Percentiles rank a stretch among this genome's conserved stretches.
Evolutionary conservation across 2,113 vertebrate genomes (phyloP).

Genomic region (Pachycephala philippinensis): DNA sequence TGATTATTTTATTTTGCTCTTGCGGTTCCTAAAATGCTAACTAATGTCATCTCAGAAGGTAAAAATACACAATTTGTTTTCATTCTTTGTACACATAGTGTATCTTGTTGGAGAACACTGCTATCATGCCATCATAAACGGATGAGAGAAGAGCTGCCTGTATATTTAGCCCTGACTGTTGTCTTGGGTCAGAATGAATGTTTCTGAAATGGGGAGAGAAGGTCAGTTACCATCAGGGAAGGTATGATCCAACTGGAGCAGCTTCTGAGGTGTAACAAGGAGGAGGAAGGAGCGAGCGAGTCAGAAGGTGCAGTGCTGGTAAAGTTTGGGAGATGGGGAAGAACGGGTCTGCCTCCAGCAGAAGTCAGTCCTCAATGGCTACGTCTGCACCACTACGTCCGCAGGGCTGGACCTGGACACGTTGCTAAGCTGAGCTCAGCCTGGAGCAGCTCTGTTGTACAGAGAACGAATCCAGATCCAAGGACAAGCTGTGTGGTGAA

Average conservation of each 20-base stretch:
- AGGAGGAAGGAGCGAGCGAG: background rate
- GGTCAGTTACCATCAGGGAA: background rate
- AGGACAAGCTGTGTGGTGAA: background rate
- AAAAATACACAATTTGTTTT: background rate
- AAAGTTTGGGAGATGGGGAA: background rate
- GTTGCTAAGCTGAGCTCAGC: background rate
- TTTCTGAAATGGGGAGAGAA: background rate
- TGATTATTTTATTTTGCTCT: background rate
- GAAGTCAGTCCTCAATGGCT: background rate
- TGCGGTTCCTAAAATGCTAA: background rate
- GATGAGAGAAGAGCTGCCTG: background rate
- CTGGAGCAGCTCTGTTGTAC: background rate
- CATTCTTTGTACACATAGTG: background rate
- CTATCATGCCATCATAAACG: background rate
- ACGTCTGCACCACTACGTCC: rapidly evolving
- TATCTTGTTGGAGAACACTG: background rate
- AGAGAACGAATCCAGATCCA: background rate
- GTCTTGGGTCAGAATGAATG: background rate
- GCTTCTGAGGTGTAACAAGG: background rate
- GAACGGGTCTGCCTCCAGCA: background rate
- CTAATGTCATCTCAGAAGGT: rapidly evolving
- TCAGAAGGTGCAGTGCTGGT: background rate
- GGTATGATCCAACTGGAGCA: background rate
- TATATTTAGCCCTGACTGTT: background rate
- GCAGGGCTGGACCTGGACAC: background rate